A percentile compares a stretch with the other conserved stretches of the same genome.
Evolutionary conservation across 2,888 invertebrate species (phyloP).

Genomic region (Orgyia antiqua): DNA sequence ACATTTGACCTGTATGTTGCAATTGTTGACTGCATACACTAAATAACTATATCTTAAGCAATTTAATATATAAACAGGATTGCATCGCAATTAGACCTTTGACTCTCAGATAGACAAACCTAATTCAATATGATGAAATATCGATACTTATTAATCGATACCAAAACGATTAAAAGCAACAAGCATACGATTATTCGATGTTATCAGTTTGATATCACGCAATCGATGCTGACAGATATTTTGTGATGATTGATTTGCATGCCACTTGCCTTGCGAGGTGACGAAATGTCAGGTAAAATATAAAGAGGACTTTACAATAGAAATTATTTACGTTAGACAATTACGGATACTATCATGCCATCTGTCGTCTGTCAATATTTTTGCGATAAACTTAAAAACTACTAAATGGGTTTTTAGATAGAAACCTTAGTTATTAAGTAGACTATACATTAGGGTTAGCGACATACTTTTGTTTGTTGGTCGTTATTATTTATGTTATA

Average conservation of each 20-base stretch:
- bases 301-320: conserved; percentile 7
- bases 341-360: no score
- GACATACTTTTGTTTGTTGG: no score
- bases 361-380: no score
- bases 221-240: conserved; percentile 24
- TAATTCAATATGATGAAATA: conserved; percentile 4
- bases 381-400: no score
- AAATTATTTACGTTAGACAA: background rate
- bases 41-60: background rate
- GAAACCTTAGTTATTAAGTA: no score
- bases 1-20: no score
- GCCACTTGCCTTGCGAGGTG: conserved; percentile 19
- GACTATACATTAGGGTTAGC: no score
- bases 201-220: conserved; percentile 21
- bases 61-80: conserved; percentile 1
- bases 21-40: background rate
- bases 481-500: no score
- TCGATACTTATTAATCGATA: conserved; percentile 12
- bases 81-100: conserved; percentile 7
- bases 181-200: conserved; percentile 11
- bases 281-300: conserved; percentile 19
- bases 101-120: conserved; percentile 1
- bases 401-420: no score
- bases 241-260: conserved; percentile 27
- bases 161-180: conserved; percentile 13